Conservation (phyloP, 2,888 invertebrate species). For the Tetheella fluctuosa region DNA sequence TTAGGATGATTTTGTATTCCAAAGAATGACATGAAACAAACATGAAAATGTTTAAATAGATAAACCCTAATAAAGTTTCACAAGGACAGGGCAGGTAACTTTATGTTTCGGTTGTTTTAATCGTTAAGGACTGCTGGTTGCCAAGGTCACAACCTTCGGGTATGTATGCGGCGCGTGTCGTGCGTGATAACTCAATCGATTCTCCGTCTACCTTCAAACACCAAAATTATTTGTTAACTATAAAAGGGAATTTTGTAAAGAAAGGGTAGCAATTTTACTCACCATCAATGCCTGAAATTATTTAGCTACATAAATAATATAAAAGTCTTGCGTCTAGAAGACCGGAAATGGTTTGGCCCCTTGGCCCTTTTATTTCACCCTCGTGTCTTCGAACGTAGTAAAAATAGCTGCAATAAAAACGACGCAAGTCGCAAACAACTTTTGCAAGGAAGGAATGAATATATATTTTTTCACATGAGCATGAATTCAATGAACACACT, state of each 20-base stretch:
- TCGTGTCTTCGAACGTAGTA: neutral
- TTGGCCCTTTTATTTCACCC: slow-evolving; percentile 2
- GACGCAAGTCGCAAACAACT: neutral
- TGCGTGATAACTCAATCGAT: slow-evolving; percentile 42
- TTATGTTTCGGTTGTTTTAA: neutral
- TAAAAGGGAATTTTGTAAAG: neutral
- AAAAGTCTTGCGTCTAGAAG: neutral
- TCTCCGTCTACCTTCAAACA: slow-evolving; percentile 27
- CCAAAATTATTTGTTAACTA: slow-evolving; percentile 17
- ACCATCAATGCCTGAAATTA: neutral
- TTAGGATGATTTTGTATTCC: neutral
- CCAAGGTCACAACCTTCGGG: slow-evolving; percentile 41
- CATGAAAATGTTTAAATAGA: neutral
- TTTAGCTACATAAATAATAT: neutral
- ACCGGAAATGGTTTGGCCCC: slow-evolving; percentile 2
- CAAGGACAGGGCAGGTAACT: neutral
- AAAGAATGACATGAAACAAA: neutral
- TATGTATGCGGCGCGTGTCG: slow-evolving; percentile 26
- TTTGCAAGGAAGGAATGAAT: neutral
- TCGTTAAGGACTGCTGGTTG: neutral
- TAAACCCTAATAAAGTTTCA: neutral
- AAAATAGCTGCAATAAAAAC: neutral
- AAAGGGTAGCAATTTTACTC: neutral
- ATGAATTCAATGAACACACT: neutral
- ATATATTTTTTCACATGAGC: neutral